Conservation (phyloP, 1,140 invertebrate species). For the Diorhabda elongata region DNA sequence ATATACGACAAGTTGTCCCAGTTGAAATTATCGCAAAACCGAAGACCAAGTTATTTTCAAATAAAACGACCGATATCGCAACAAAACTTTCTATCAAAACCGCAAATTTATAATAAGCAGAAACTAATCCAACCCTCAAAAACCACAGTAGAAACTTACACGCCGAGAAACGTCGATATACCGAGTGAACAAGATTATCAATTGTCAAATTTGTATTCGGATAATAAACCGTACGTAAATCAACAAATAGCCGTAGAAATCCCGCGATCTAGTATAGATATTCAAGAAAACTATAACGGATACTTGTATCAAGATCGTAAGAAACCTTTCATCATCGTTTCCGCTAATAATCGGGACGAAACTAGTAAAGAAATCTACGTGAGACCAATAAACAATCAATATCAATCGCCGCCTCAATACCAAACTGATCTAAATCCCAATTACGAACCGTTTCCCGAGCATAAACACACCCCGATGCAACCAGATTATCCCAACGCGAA, state of each 20-base stretch:
- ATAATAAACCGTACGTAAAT: conserved; percentile 18
- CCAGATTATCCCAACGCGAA: conserved; percentile 14
- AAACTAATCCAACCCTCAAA: conserved; percentile 34
- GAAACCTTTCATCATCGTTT: conserved; percentile 10
- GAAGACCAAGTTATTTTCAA: conserved; percentile 7
- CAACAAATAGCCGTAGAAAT: conserved; percentile 26
- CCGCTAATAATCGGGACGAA: not conserved
- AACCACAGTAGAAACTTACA: conserved; percentile 43
- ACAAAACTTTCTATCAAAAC: conserved; percentile 5
- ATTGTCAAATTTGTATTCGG: no score
- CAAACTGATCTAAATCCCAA: not conserved
- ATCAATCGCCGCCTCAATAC: not conserved
- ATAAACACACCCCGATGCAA: not conserved
- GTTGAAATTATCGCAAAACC: conserved; percentile 35
- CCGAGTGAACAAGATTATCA: conserved; percentile 1
- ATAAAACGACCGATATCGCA: not conserved
- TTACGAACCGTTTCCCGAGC: conserved; percentile 13
- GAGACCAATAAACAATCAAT: not conserved
- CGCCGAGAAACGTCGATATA: conserved; percentile 41
- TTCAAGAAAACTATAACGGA: conserved; percentile 12
- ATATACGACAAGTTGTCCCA: conserved; percentile 44
- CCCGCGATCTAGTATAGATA: conserved; percentile 13
- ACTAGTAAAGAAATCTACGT: not conserved
- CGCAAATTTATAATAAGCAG: conserved; percentile 13
- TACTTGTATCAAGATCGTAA: conserved; percentile 1